Evolutionary conservation across 2,888 invertebrate species (phyloP), one percentile per base, ranked within the genome.

Genomic region (Drosophila siamana): DNA sequence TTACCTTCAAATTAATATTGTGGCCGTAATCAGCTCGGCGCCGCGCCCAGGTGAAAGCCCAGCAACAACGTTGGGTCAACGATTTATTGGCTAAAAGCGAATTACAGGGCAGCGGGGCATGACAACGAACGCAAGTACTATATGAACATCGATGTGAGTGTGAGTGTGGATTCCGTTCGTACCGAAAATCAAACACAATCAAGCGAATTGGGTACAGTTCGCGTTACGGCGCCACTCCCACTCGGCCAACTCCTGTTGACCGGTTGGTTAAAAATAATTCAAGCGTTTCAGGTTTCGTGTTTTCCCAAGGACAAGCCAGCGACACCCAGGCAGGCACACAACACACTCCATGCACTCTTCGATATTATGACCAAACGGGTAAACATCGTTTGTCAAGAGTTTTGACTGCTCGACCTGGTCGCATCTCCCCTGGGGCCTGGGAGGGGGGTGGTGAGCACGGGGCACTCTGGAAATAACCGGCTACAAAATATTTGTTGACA

Each of bases 401-500:
- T 84, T 69, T 71, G 87, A 86, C 87, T 83, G 88, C 66, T 63
- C 78, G 36, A 47, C 60, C 56, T 60, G 67, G 54, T 47, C 62
- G 11, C 11, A 55, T 41, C 59, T 54, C 24, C 28, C 26, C 4
- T 16, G 36, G 44, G 55, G 44, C n/a, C n/a, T n/a, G n/a, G n/a
- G n/a, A 30, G 5, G 26, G 26, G 7, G 26, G 11, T 3, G 19
- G 38, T 15, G 16, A 2, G 4, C 6, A 26, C 1, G n/a, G 24
- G 2, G 26, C 8, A 47, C 52, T 51, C 26, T 52, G 55, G 63
- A 70, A 59, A 72, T 78, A 85, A 70, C 70, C 56, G 63, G 75
- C 36, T 85, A 84, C 79, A 88, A 85, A 89, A 83, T 90, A 80
- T 89, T 89, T 89, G 90, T 90, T 90, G 89, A 90, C 89, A 90